Evolutionary conservation across 2,888 invertebrate species (phyloP).

Genomic region (Epinotia nisella): DNA sequence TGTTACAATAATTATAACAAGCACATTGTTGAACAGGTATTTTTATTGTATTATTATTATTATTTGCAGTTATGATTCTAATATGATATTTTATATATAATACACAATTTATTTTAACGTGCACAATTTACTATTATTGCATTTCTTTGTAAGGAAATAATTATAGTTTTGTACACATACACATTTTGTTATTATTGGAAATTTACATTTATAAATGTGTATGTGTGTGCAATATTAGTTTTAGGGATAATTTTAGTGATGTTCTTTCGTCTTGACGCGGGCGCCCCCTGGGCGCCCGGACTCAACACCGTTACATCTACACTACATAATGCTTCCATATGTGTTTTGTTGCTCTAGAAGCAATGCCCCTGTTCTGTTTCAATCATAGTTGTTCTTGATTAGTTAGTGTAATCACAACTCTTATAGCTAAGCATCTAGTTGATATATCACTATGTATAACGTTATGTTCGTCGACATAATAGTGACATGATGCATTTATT

Average conservation of each 20-base stretch:
- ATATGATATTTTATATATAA: conserved; percentile 82
- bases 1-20: conserved; percentile 61
- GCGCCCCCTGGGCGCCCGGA: conserved; percentile 47
- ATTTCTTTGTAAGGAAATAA: conserved; percentile 73
- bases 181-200: conserved; percentile 72
- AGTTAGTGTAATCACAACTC: conserved; percentile 82
- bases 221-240: conserved; percentile 86
- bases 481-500: conserved; percentile 85
- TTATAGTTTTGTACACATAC: conserved; percentile 82
- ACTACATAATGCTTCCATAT: conserved; percentile 69
- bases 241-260: conserved; percentile 72
- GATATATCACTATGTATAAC: conserved; percentile 71
- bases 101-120: conserved; percentile 81
- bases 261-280: conserved; percentile 66
- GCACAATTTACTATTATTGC: conserved; percentile 81
- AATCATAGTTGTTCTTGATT: conserved; percentile 69
- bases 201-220: conserved; percentile 79
- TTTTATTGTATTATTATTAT: conserved; percentile 69
- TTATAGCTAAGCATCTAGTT: conserved; percentile 78
- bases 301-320: conserved; percentile 50
- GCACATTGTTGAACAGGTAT: conserved; percentile 69
- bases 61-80: conserved; percentile 78
- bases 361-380: conserved; percentile 63
- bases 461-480: conserved; percentile 81
- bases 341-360: conserved; percentile 69